Evolutionary conservation across 2,888 invertebrate genomes (phyloP), one percentile per base, ranked within the genome.

Genomic region (Cantharis nigra): DNA sequence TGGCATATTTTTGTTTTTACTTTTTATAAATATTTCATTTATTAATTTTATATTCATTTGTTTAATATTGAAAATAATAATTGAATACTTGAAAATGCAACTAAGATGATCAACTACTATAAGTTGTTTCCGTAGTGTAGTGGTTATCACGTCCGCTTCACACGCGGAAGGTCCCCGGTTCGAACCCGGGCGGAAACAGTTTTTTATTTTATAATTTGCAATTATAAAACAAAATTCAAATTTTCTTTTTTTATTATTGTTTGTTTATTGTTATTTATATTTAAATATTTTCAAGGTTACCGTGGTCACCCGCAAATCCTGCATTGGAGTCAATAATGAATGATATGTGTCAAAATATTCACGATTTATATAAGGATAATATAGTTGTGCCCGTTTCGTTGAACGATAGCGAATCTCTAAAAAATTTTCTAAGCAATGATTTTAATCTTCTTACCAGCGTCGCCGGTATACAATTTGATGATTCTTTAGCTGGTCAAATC

Each of bases 391-490:
- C 28, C 13, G 11, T 69, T 20, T 11, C 26, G 13, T 63, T 33
- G 33, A 62, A 74, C 23, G 49, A 76, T 14, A 75, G 74, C 3
- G 9, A 67, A 13, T 11, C 14, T 7, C 28, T 79, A 9, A 71
- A 73, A 10, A 28, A 64, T 10, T 70, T 71, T 71, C 20, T 79
- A 14, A 65, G 14, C n/a, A 72, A 74, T 65, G 76, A 72, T 28
- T n/a, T 79, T 16, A 81, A 82, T 70, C 76, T 82, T 10, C 82
- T 83, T 13, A 76, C 70, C 10, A 85, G 83, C 10, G 84, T 88
- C 70, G 92, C 91, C 16, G 94, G 91, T 13, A 87, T 94, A 20
- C 89, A 92, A 82, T 93, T 94, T 83, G 89, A 91, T 78, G 91
- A 92, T 82, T 82, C 85, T 83, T 90, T 84, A 80, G 83, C 83